phyloP scores from a whole-genome alignment of 1,140 invertebrate species.

The Drosophila prosaltans region DNA sequence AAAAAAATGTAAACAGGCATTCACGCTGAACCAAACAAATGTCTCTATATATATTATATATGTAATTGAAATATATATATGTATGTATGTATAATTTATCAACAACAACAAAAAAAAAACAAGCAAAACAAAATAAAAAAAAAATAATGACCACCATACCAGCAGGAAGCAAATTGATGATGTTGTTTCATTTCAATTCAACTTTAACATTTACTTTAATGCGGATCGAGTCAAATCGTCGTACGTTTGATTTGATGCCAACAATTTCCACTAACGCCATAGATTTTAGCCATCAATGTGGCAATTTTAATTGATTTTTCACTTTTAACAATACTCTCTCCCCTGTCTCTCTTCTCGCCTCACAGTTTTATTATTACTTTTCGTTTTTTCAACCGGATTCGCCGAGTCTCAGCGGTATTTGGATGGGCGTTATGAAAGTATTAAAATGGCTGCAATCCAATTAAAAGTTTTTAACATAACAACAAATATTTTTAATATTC shows the following conservation, averaged over 20 bases:
- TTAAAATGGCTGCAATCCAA: conserved; percentile 76
- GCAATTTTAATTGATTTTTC: conserved; percentile 74
- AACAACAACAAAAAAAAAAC: background rate
- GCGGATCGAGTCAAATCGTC: background rate
- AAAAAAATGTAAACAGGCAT: conserved; percentile 35
- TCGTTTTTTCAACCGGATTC: background rate
- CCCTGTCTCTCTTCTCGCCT: background rate
- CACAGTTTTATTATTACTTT: background rate
- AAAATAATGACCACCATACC: conserved; percentile 77
- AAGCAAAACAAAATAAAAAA: background rate
- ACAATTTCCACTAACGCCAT: background rate
- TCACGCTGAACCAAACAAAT: conserved; percentile 50
- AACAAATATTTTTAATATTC: conserved; percentile 69
- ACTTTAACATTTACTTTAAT: background rate
- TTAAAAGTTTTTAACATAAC: conserved; percentile 72
- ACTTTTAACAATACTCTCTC: conserved; percentile 21
- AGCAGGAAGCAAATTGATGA: conserved; percentile 43
- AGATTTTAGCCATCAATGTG: conserved; percentile 58
- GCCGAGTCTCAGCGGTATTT: background rate
- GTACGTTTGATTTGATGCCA: background rate
- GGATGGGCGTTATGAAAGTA: conserved; percentile 54
- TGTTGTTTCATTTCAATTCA: conserved; percentile 9
- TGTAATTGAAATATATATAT: conserved; percentile 40
- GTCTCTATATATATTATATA: conserved; percentile 57
- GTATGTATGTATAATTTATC: conserved; percentile 11